Evolutionary conservation across 1,140 invertebrate genomes (phyloP).

Genomic region (Drosophila dunni): DNA sequence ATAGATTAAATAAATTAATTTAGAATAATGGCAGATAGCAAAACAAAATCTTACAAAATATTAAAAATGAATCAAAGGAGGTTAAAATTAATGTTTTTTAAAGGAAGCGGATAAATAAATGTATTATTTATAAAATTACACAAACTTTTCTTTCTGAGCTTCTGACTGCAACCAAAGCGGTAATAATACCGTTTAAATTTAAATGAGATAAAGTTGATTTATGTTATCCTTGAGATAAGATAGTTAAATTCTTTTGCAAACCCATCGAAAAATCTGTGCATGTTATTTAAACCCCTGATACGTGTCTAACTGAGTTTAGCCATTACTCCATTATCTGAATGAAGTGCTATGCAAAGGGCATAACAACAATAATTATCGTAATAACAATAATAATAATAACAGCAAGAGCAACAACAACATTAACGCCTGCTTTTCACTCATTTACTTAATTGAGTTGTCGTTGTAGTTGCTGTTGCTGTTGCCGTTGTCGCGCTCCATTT

Average conservation of each 20-base stretch:
- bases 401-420: conserved; percentile 30
- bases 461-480: conserved; percentile 23
- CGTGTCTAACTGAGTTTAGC: neutral
- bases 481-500: conserved; percentile 54
- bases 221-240: too few relatives aligned
- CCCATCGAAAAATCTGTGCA: neutral
- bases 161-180: too few relatives aligned
- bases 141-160: too few relatives aligned
- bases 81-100: too few relatives aligned
- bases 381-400: conserved; percentile 20
- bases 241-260: too few relatives aligned
- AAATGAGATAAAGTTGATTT: too few relatives aligned
- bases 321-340: neutral
- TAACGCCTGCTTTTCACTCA: conserved; percentile 64
- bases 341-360: conserved; percentile 2
- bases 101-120: too few relatives aligned
- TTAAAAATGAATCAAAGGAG: neutral
- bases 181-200: too few relatives aligned
- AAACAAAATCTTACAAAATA: neutral
- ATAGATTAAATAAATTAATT: neutral
- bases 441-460: conserved; percentile 77
- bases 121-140: too few relatives aligned
- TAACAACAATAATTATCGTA: conserved; percentile 11
- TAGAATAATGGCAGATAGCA: neutral
- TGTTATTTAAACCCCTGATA: neutral